Conservation (phyloP, 2,797 vertebrate genomes). For the Phalanger gymnotis region DNA sequence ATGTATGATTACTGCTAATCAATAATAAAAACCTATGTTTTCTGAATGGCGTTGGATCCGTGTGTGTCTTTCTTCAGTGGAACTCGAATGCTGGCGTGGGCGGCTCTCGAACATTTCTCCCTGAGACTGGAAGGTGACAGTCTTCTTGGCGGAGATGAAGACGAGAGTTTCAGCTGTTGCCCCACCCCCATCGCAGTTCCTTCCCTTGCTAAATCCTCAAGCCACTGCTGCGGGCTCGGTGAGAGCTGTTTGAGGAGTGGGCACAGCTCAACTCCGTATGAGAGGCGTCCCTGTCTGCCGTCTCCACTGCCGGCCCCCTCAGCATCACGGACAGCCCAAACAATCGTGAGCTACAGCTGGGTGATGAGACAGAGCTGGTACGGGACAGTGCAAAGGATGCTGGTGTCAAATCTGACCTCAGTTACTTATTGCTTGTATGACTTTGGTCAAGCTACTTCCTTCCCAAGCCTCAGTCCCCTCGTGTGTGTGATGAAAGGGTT, state of each 20-base stretch:
- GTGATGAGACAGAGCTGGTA: neutral
- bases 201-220: neutral
- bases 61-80: neutral
- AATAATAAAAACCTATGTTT: conserved; percentile 86
- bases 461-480: neutral
- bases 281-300: neutral
- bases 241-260: neutral
- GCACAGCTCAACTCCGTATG: neutral
- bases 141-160: neutral
- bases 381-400: neutral
- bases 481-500: neutral
- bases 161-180: neutral
- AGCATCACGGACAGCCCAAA: neutral
- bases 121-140: neutral
- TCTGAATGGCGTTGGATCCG: conserved; percentile 63
- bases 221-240: neutral
- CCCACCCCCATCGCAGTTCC: accelerated
- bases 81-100: neutral
- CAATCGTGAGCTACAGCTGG: neutral
- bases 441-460: neutral
- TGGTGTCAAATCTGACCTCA: neutral
- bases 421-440: neutral
- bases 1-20: conserved; percentile 79
- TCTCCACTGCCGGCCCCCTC: neutral
- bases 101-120: neutral